These are phyloP conservation scores for Drosophila lacteicornis DNA, from an alignment of 1,140 invertebrate genomes.

Conservation along the genomic window DNA sequence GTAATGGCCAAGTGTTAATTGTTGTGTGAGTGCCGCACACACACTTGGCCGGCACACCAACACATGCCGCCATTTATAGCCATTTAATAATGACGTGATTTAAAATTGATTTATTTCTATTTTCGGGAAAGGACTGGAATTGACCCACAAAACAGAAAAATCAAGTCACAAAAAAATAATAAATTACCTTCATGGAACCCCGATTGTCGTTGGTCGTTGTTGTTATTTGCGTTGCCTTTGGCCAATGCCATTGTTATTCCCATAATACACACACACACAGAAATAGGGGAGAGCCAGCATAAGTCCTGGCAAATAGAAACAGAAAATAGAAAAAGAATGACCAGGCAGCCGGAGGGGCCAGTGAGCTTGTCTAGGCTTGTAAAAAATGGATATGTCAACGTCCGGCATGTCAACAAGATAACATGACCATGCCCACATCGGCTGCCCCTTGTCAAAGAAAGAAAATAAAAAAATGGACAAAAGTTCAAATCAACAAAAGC, in stretches of 20 bases:
- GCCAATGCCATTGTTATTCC: slow-evolving; percentile 40
- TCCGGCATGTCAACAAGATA: slow-evolving; percentile 81
- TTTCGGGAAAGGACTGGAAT: slow-evolving; percentile 27
- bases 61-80: slow-evolving; percentile 31
- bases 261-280: slow-evolving; percentile 30
- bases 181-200: slow-evolving; percentile 58
- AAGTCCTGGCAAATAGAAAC: slow-evolving; percentile 55
- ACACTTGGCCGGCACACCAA: slow-evolving; percentile 11
- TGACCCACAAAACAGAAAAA: slow-evolving; percentile 46
- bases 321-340: slow-evolving; percentile 41
- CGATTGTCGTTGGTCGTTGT: slow-evolving; percentile 28
- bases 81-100: slow-evolving; percentile 71
- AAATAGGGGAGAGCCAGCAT: slow-evolving; percentile 34
- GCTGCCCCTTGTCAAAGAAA: slow-evolving; percentile 52
- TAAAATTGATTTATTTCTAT: slow-evolving; percentile 68
- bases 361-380: slow-evolving; percentile 52
- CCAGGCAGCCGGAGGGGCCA: slow-evolving; percentile 27
- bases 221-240: slow-evolving; percentile 54
- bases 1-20: slow-evolving; percentile 83
- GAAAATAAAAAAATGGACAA: slow-evolving; percentile 38
- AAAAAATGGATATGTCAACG: slow-evolving; percentile 83
- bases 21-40: slow-evolving; percentile 64
- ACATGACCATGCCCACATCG: slow-evolving; percentile 58
- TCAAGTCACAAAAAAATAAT: slow-evolving; percentile 65
- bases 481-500: slow-evolving; percentile 76